These are phyloP conservation scores for Calonectris borealis DNA, from an alignment of 2,113 vertebrate species.

Conservation along the genomic window DNA sequence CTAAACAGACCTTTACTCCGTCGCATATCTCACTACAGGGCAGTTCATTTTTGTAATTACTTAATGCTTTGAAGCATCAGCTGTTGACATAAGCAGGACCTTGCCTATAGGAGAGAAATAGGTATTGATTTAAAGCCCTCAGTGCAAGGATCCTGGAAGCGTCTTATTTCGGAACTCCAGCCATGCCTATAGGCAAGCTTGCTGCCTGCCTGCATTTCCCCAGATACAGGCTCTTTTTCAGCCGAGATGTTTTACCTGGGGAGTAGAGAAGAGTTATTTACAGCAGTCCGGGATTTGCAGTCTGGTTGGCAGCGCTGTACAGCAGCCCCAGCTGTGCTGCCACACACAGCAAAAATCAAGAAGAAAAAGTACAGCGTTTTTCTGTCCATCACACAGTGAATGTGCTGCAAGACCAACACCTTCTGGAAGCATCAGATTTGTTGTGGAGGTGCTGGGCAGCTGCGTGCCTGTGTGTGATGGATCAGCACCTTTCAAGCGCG, in stretches of 20 bases:
- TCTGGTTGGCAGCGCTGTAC: neutral
- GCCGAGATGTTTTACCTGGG: neutral
- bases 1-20: neutral
- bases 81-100: neutral
- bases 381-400: neutral
- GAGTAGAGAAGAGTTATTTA: neutral
- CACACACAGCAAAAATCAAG: neutral
- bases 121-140: neutral
- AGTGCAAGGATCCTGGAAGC: neutral
- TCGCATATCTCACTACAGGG: neutral
- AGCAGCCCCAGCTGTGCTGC: neutral
- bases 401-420: neutral
- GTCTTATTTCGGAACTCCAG: neutral
- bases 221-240: neutral
- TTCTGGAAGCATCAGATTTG: conserved; percentile 14
- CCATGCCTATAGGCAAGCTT: accelerated
- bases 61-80: neutral
- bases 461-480: accelerated
- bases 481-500: neutral
- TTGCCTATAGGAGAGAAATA: neutral
- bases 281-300: neutral
- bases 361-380: neutral
- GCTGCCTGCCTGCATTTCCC: neutral
- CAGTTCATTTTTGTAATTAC: neutral
- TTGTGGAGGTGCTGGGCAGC: neutral